Evolutionary conservation across 2,797 vertebrate genomes (phyloP), one percentile per base, ranked within the genome.

Genomic region (Scarus forsteni): DNA sequence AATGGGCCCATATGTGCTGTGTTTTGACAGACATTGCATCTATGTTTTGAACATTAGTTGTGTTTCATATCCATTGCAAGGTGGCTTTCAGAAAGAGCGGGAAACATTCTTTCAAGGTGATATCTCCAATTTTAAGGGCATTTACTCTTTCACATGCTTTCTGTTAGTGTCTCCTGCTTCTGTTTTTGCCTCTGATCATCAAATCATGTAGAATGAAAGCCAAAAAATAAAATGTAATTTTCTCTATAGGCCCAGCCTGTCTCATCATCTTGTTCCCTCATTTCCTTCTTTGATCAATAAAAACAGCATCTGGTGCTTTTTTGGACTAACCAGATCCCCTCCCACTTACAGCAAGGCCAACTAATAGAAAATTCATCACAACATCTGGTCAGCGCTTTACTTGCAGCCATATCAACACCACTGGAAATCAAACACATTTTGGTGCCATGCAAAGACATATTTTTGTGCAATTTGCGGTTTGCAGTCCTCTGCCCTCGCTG

Each of bases 341-440:
- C 66, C 73, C 60, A 69, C 66, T 75, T 58, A 73, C 39, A 75
- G 52, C 54, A 66, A 73, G 51, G 65, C 39, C 66, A 70, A 52
- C 79, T 83, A 81, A 83, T 83, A 67, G 73, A 69, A 80, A 82
- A 81, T 75, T 35, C 70, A 82, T 54, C 68, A 10, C 35, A 79
- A 70, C 77, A 89, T 90, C 83, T 90, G 83, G 67, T 59, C 75
- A 67, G 39, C 43, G 19, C 56, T 4, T 7, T 11, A 7, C 39
- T 19, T 58, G 49, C 35, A 57, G 57, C 72, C 65, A 73, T 76
- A 59, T 71, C 49, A 70, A 62, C 66, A 56, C 50, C 16, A 44
- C 74, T 76, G 40, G 46, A 74, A 75, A 69, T 36, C 48, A 54
- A 72, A 66, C 56, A 62, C 46, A 46, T 68, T 75, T 46, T 35